A percentile compares a stretch with the other conserved stretches of the same genome.
Conservation (phyloP, 1,140 invertebrate genomes). For the Camponotus pennsylvanicus region DNA sequence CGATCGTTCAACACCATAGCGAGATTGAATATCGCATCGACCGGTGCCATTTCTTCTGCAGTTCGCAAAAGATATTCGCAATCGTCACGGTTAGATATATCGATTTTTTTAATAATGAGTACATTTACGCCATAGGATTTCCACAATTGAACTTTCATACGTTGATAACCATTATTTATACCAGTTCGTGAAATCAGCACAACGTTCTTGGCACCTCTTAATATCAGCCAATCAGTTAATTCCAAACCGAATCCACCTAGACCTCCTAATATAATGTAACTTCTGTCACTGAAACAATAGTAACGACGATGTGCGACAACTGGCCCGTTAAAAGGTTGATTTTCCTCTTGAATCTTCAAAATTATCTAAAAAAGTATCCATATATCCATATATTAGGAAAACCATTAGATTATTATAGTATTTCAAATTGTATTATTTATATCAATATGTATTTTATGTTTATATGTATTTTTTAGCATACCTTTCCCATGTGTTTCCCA, state of each 20-base stretch:
- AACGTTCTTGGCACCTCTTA: constrained; percentile 89
- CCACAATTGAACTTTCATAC: constrained; percentile 81
- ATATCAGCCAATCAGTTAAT: constrained; percentile 90
- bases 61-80: constrained; percentile 71
- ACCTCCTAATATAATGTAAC: constrained; percentile 88
- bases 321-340: constrained; percentile 70
- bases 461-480: too few relatives aligned
- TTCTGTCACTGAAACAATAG: constrained; percentile 84
- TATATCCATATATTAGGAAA: neutral
- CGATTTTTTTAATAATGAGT: constrained; percentile 84
- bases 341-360: constrained; percentile 87
- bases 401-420: neutral
- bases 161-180: constrained; percentile 88
- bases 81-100: constrained; percentile 84
- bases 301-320: constrained; percentile 86
- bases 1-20: neutral
- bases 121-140: constrained; percentile 86
- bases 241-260: constrained; percentile 95
- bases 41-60: neutral
- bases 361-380: constrained; percentile 86
- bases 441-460: too few relatives aligned
- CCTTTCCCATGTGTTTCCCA: constrained; percentile 92
- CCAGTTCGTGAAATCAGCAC: constrained; percentile 91
- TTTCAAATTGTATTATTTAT: neutral
- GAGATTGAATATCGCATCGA: constrained; percentile 12